Percentiles rank a stretch among this genome's conserved stretches.
phyloP scores from a whole-genome alignment of 1,140 invertebrate species.

The Bombus haemorrhoidalis region DNA sequence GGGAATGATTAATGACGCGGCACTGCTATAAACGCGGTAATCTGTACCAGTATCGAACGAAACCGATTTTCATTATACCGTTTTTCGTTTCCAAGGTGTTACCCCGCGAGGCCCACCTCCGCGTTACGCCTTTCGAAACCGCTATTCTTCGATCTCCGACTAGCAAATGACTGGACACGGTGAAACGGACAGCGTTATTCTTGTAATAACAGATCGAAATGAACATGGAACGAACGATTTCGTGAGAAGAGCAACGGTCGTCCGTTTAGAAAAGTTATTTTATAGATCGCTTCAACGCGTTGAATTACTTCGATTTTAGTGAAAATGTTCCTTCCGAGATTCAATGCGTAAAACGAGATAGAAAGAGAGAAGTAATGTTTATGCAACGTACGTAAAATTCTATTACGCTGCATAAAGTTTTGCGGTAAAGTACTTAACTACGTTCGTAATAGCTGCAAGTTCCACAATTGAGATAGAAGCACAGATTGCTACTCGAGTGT shows the following conservation, averaged over 20 bases:
- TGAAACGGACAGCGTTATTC: not conserved
- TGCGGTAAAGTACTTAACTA: not conserved
- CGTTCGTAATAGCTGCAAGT: not conserved
- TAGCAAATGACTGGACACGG: not conserved
- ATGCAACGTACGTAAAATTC: not conserved
- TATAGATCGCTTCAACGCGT: not conserved
- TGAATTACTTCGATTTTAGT: not conserved
- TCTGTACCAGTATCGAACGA: constrained; percentile 16
- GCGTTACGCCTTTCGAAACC: not conserved
- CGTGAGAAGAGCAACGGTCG: not conserved
- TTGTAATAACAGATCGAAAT: not conserved
- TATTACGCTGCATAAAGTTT: not conserved
- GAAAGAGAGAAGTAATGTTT: not conserved
- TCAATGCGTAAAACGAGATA: not conserved
- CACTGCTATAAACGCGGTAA: constrained; percentile 5
- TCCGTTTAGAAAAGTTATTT: not conserved
- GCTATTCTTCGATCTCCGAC: not conserved
- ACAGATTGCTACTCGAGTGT: not conserved
- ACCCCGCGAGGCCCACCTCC: not conserved
- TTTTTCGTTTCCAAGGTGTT: constrained; percentile 17
- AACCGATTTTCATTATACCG: constrained; percentile 22
- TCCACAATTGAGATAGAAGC: not conserved
- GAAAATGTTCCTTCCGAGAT: not conserved
- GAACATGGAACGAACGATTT: not conserved
- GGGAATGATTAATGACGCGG: constrained; percentile 35